Evolutionary conservation across 2,113 vertebrate genomes (phyloP).

Genomic region (Callocephalon fimbriatum): DNA sequence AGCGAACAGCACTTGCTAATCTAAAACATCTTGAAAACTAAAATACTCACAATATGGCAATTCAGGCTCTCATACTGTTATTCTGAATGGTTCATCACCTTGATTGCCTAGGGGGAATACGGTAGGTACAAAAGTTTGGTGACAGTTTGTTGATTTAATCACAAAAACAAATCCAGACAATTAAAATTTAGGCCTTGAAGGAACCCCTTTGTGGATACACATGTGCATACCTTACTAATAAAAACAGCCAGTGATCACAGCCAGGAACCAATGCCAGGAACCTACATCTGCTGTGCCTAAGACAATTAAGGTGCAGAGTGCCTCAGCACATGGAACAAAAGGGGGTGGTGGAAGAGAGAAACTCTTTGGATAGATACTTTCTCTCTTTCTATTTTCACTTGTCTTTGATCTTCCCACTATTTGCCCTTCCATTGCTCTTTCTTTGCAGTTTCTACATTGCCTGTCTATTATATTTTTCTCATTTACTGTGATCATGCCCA

Average conservation of each 20-base stretch:
- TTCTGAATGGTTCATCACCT: not conserved
- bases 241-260: not conserved
- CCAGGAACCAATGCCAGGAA: not conserved
- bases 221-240: not conserved
- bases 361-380: not conserved
- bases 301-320: not conserved
- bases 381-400: not conserved
- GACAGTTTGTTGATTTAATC: not conserved
- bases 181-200: not conserved
- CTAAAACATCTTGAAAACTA: not conserved
- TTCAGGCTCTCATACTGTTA: not conserved
- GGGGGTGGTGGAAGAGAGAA: rapidly evolving
- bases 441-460: not conserved
- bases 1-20: not conserved
- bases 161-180: not conserved
- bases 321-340: not conserved
- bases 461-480: not conserved
- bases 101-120: not conserved
- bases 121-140: not conserved
- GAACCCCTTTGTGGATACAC: not conserved
- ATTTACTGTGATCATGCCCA: not conserved
- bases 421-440: not conserved
- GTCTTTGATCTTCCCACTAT: not conserved
- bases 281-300: not conserved
- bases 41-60: not conserved